Evolutionary conservation across 2,113 vertebrate species (phyloP).

Genomic region (Bubo bubo): DNA sequence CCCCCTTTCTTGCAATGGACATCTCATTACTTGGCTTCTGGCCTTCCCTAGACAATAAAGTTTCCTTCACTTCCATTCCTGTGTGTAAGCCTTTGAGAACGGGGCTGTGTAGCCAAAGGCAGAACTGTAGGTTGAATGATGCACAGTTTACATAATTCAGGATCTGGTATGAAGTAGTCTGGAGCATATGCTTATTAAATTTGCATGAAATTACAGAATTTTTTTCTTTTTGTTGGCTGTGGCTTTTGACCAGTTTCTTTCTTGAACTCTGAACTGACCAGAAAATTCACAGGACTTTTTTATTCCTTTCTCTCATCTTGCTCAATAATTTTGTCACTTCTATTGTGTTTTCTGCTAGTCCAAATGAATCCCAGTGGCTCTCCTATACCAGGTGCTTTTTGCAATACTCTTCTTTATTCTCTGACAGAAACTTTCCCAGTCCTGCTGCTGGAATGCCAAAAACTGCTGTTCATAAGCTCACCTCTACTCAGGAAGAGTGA

Average conservation of each 20-base stretch:
- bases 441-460: background rate
- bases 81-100: background rate
- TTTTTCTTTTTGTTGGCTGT: background rate
- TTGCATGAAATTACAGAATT: background rate
- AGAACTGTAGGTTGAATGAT: background rate
- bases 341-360: background rate
- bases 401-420: background rate
- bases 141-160: background rate
- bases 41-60: background rate
- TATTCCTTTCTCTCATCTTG: background rate
- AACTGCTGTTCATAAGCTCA: background rate
- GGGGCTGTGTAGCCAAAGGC: slow-evolving; percentile 22
- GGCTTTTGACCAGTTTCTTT: background rate
- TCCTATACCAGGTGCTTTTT: background rate
- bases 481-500: too few species aligned
- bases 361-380: background rate
- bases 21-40: background rate
- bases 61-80: background rate
- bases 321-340: background rate
- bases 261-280: background rate
- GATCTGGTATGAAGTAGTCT: background rate
- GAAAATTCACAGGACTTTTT: background rate
- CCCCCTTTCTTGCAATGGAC: accelerated
- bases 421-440: background rate
- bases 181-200: slow-evolving; percentile 36